Base-by-base conservation (phyloP, 2,888 invertebrate species). In the Resseliella maxima region DNA sequence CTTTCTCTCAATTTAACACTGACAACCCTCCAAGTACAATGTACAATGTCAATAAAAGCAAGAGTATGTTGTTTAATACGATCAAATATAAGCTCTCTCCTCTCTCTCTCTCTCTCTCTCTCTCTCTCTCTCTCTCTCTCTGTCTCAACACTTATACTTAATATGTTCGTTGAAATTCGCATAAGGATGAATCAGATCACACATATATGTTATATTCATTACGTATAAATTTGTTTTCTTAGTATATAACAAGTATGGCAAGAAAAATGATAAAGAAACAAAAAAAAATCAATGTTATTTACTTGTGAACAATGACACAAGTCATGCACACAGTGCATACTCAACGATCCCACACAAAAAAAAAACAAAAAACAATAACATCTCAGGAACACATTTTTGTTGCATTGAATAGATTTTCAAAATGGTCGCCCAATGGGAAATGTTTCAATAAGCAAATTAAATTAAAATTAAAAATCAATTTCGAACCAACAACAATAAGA, bases 31-130 rank as follows among this genome's bases (percentile, higher is more conserved):
- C 72, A 72, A 72, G 15, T 35, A 27, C 27, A 31, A 15, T 72
- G 72, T n/a, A n/a, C 72, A 72, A 18, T 31, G 72, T 72, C 72
- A 72, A 72, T 72, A 72, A 72, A 72, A 72, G 72, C 72, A 72
- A 72, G 72, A 72, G 72, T 72, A 35, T 72, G 15, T 72, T 72
- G 35, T 35, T 72, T 72, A n/a, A 6, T 15, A 59, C 24, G 72
- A 72, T 31, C 27, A 35, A n/a, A 72, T 35, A 72, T 15, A 72
- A 12, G 35, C 72, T 15, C 59, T n/a, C 59, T 59, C 27, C n/a
- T n/a, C n/a, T n/a, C n/a, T n/a, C n/a, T n/a, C n/a, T n/a, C n/a
- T n/a, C n/a, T n/a, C n/a, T n/a, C n/a, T n/a, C n/a, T n/a, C n/a
- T n/a, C n/a, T n/a, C n/a, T n/a, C n/a, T n/a, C n/a, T n/a, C n/a